Conservation (phyloP, 2,888 invertebrate genomes). For the Drosophila dives region DNA sequence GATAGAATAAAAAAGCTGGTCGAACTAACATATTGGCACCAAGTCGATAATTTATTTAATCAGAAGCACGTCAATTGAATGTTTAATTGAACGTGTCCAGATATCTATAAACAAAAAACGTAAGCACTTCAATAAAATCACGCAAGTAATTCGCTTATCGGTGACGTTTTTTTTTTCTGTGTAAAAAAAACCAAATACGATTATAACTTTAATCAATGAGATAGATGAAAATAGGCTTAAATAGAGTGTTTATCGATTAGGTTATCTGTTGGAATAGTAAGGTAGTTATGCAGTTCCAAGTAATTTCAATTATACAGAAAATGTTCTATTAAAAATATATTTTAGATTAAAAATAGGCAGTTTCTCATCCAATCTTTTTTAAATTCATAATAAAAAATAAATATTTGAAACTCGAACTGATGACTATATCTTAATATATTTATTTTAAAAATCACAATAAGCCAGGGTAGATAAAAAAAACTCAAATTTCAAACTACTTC, state of each 20-base stretch:
- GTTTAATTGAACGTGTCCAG: constrained; percentile 39
- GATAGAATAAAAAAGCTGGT: constrained; percentile 29
- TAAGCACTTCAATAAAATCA: constrained; percentile 1
- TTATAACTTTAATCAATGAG: not conserved
- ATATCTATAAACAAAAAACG: constrained; percentile 16
- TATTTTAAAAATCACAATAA: not conserved
- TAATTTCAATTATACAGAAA: not conserved
- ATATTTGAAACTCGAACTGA: not conserved
- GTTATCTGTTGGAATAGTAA: not conserved
- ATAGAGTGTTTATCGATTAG: not conserved
- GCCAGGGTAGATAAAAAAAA: not conserved
- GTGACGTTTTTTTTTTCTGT: not conserved
- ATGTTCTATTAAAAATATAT: not conserved
- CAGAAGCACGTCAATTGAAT: constrained; percentile 31
- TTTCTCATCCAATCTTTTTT: not conserved
- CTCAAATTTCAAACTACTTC: not conserved
- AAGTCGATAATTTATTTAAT: constrained; percentile 58
- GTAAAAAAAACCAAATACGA: not conserved
- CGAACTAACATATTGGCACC: constrained; percentile 42
- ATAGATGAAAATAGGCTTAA: not conserved
- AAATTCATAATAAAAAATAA: not conserved
- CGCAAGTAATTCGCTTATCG: constrained; percentile 5
- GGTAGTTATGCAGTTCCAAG: not conserved
- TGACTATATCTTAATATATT: not conserved
- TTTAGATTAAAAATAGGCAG: not conserved